Conservation (phyloP, 2,797 vertebrate species). For the Lepus oiostolus region DNA sequence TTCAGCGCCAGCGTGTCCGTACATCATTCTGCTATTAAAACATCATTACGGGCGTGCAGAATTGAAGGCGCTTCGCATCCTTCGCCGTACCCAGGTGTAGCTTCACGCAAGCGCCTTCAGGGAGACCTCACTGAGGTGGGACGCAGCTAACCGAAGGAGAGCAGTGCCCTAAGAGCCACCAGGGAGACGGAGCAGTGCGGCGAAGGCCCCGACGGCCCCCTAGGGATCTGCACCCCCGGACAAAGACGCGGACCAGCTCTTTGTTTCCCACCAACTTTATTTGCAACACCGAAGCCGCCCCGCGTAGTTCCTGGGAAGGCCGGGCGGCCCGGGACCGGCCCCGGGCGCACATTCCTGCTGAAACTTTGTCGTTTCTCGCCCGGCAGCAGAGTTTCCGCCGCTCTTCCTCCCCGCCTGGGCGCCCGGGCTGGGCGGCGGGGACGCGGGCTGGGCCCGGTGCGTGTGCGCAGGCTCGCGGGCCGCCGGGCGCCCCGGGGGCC, state of each 20-base stretch:
- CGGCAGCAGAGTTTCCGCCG: constrained; percentile 88
- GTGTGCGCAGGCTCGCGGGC: constrained; percentile 93
- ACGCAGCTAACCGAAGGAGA: constrained; percentile 5
- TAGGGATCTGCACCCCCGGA: background rate
- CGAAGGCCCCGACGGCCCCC: background rate
- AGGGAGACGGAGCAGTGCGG: background rate
- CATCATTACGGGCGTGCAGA: constrained; percentile 17
- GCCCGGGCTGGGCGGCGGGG: background rate
- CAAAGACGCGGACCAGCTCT: background rate
- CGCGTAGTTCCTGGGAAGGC: constrained; percentile 50
- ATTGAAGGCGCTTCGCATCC: constrained; percentile 73
- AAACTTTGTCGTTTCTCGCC: constrained; percentile 87
- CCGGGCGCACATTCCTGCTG: constrained; percentile 76
- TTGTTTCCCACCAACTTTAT: constrained; percentile 28
- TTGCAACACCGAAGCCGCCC: constrained; percentile 32
- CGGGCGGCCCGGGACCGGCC: constrained; percentile 55
- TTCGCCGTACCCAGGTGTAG: constrained; percentile 34
- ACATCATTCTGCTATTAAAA: constrained; percentile 69
- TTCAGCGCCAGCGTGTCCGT: constrained; percentile 71
- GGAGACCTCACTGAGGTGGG: constrained; percentile 37
- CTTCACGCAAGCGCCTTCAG: constrained; percentile 47
- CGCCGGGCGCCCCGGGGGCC: constrained; percentile 89
- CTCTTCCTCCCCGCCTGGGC: constrained; percentile 55
- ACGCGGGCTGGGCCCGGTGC: background rate
- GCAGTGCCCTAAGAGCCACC: background rate